Conservation (phyloP, 1,140 invertebrate species). For the Acromyrmex echinatior region DNA sequence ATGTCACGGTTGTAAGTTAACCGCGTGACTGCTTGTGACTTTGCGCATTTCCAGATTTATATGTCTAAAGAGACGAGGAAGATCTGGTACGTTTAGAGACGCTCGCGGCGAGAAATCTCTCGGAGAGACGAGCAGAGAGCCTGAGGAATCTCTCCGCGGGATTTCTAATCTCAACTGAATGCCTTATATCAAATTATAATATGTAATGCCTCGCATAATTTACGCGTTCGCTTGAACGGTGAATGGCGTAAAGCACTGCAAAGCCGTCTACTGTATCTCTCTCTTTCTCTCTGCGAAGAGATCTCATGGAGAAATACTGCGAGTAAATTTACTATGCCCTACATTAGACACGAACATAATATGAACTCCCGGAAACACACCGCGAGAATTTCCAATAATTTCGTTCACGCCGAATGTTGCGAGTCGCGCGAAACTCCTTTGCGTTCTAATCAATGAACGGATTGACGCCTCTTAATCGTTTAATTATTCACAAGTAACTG, state of each 20-base stretch:
- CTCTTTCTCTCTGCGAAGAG: neutral
- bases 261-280: neutral
- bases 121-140: neutral
- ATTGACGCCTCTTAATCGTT: neutral
- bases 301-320: neutral
- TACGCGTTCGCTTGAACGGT: constrained; percentile 12
- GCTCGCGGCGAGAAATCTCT: neutral
- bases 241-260: neutral
- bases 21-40: constrained; percentile 2
- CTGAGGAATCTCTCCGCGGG: neutral
- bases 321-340: constrained; percentile 39
- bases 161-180: constrained; percentile 21
- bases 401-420: neutral
- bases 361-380: constrained; percentile 18
- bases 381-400: constrained; percentile 32
- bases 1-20: constrained; percentile 10
- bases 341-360: constrained; percentile 4
- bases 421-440: constrained; percentile 9
- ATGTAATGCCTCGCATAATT: constrained; percentile 44
- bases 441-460: constrained; percentile 7
- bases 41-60: constrained; percentile 29
- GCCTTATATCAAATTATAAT: constrained; percentile 29
- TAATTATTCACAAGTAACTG: constrained; percentile 24
- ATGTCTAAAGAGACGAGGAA: constrained; percentile 3
- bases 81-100: constrained; percentile 12